Evolutionary conservation across 2,113 vertebrate genomes (phyloP), one percentile per base, ranked within the genome.

Genomic region (Abramis brama): DNA sequence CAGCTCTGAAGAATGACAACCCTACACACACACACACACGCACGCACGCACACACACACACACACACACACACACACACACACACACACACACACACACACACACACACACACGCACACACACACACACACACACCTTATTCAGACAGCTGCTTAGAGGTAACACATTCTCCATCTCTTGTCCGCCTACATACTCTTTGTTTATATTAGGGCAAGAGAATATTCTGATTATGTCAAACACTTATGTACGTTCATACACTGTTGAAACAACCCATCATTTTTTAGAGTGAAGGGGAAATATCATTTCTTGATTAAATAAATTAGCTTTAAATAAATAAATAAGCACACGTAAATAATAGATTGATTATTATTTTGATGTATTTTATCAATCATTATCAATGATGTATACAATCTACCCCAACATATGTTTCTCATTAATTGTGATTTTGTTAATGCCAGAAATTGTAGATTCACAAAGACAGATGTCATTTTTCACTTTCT

Each of bases 401-500:
- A 57, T n/a, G 27, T 19, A 79, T 9, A 62, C 27, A 70, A 85
- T 33, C 60, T 52, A 23, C 19, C 4, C 21, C 36, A 78, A 43
- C 30, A 85, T 27, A 82, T 13, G 45, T 11, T 55, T 77, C 25
- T 52, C 55, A 45, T 45, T 74, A 75, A 47, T 74, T 45, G 5
- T n/a, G 11, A 10, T 68, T 66, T 66, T 15, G 19, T 55, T 23
- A 52, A 52, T 52, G 50, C 50, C 13, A 52, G 50, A 50, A 59
- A 59, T 62, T 5, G 10, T 27, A 64, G 60, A 64, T 64, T 64
- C 60, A 73, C 33, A 76, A 76, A 59, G 76, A 52, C 70, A 66
- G 73, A 75, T 85, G 84, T 89, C 85, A 90, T 93, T 90, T 91
- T 87, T 91, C 86, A 87, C 88, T 75, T 92, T 89, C 92, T 92